Conservation (phyloP, 2,797 vertebrate species). For the Capromys pilorides region DNA sequence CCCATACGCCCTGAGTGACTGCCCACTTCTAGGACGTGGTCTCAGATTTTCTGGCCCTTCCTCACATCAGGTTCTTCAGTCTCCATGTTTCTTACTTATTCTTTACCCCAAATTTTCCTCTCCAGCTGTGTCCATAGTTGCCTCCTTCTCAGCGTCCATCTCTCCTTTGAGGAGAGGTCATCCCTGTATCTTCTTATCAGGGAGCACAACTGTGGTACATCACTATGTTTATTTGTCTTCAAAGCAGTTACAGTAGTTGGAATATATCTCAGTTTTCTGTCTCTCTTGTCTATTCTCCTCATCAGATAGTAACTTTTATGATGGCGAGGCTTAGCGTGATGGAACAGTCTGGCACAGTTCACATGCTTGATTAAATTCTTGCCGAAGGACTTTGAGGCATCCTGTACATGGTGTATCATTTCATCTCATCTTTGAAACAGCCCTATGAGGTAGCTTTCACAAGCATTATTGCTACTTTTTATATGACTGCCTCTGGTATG, state of each 20-base stretch:
- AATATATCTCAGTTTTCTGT: neutral
- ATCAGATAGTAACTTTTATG: neutral
- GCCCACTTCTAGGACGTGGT: neutral
- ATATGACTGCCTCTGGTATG: neutral
- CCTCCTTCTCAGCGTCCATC: neutral
- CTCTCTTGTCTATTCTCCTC: neutral
- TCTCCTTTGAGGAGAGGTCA: neutral
- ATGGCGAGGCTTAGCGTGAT: neutral
- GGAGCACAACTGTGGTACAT: neutral
- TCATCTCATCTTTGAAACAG: neutral
- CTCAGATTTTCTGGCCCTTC: neutral
- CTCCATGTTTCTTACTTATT: neutral
- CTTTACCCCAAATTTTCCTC: neutral
- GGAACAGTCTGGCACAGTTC: too few relatives aligned
- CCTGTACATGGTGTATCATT: neutral
- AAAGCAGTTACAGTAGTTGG: neutral
- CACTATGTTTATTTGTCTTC: too few relatives aligned
- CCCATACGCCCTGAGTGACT: neutral
- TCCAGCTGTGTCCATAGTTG: neutral
- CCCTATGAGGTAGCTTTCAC: neutral
- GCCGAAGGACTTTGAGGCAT: neutral
- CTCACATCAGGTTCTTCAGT: neutral
- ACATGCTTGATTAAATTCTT: neutral
- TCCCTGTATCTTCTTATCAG: neutral
- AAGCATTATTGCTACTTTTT: neutral